Evolutionary conservation across 1,140 invertebrate species (phyloP).

Genomic region (Tetramorium parvispinum): DNA sequence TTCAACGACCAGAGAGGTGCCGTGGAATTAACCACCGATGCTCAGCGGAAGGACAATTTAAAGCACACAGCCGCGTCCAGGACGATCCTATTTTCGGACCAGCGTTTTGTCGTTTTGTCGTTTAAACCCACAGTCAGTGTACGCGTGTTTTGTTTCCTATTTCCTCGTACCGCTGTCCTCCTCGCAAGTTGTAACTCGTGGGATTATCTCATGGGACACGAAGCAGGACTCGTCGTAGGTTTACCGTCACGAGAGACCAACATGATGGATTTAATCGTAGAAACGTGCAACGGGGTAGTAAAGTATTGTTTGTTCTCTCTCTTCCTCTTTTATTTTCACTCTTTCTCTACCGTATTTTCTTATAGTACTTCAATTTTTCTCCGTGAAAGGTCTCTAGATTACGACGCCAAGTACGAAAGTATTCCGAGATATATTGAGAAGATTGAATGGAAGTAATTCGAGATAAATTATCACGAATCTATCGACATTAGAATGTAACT

Average conservation of each 20-base stretch:
- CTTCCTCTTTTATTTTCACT: not conserved
- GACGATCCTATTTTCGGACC: slow-evolving; percentile 23
- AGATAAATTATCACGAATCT: not conserved
- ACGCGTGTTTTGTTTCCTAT: slow-evolving; percentile 15
- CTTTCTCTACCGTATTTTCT: not conserved
- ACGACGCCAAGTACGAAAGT: not conserved
- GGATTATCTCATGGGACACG: slow-evolving; percentile 31
- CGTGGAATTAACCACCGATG: slow-evolving; percentile 38
- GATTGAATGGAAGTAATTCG: not conserved
- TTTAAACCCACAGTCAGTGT: not conserved
- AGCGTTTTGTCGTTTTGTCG: slow-evolving; percentile 23
- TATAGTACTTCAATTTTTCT: too few relatives aligned
- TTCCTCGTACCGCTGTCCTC: slow-evolving; percentile 8
- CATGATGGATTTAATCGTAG: slow-evolving; percentile 39
- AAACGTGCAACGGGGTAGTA: not conserved
- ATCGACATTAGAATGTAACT: not conserved
- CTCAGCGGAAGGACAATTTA: slow-evolving; percentile 39
- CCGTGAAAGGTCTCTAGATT: not conserved
- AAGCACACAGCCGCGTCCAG: not conserved
- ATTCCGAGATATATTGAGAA: not conserved
- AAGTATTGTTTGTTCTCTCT: not conserved
- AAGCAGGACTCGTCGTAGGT: slow-evolving; percentile 31
- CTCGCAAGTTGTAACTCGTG: not conserved
- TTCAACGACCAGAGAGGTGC: slow-evolving; percentile 22
- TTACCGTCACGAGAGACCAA: not conserved